These are phyloP conservation scores for Craterocephalus amniculus DNA, from an alignment of 2,797 vertebrate genomes.

Conservation along the genomic window DNA sequence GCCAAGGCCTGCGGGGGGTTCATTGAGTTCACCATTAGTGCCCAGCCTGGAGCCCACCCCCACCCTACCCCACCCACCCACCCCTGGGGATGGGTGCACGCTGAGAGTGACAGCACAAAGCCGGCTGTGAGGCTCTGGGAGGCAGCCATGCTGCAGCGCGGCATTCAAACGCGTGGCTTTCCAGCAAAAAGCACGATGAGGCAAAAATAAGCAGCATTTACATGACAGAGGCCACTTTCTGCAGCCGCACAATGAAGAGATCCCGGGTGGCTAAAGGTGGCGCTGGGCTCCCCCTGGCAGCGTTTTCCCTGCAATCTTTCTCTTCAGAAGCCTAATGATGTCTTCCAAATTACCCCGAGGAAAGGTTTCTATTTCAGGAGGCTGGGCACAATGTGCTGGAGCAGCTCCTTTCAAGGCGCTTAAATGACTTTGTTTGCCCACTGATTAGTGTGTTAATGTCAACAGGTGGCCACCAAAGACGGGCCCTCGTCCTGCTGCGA, in stretches of 20 bases:
- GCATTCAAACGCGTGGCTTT: constrained; percentile 77
- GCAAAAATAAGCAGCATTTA: constrained; percentile 81
- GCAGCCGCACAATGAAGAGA: constrained; percentile 71
- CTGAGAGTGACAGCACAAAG: constrained; percentile 85
- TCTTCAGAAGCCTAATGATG: constrained; percentile 67
- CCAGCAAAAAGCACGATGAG: constrained; percentile 76
- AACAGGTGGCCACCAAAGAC: constrained; percentile 82
- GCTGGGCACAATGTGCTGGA: constrained; percentile 65
- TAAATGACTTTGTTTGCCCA: constrained; percentile 83
- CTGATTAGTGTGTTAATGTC: constrained; percentile 84
- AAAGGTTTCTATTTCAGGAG: constrained; percentile 76
- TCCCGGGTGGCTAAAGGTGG: constrained; percentile 65
- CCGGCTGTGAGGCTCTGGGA: constrained; percentile 76
- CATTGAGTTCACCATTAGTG: constrained; percentile 77
- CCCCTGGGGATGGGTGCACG: constrained; percentile 66
- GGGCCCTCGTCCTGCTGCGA: constrained; percentile 70
- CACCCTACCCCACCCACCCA: constrained; percentile 33
- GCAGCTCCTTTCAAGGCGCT: constrained; percentile 70
- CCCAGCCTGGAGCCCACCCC: constrained; percentile 47
- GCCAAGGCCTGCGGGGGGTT: constrained; percentile 77
- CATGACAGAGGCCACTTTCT: constrained; percentile 80
- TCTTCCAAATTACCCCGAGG: constrained; percentile 75
- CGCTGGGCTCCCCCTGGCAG: constrained; percentile 56
- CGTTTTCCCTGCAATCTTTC: constrained; percentile 27
- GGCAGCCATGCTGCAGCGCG: constrained; percentile 69